Percentiles rank a stretch among this genome's conserved stretches.
Conservation (phyloP, 2,888 invertebrate species). For the Mythimna ferrago region DNA sequence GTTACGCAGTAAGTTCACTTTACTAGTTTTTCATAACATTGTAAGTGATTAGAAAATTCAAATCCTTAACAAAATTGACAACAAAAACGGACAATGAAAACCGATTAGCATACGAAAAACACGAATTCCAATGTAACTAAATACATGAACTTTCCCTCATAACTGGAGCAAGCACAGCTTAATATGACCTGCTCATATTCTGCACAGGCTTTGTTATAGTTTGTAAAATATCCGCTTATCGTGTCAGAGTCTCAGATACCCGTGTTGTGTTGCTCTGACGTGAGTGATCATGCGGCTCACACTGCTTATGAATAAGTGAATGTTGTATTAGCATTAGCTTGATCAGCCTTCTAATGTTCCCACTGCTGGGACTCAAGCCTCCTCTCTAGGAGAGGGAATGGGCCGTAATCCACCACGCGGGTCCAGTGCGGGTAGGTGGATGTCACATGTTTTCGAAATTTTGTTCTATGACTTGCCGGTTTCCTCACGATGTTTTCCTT, state of each 20-base stretch:
- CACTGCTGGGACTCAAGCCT: too few species aligned
- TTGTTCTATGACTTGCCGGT: too few species aligned
- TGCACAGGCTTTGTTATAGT: slow-evolving; percentile 65
- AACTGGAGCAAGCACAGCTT: slow-evolving; percentile 66
- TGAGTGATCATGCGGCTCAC: slow-evolving; percentile 2
- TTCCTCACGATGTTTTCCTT: too few species aligned
- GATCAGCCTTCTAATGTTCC: too few species aligned
- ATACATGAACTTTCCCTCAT: slow-evolving; percentile 64
- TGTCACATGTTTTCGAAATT: too few species aligned
- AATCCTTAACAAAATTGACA: slow-evolving; percentile 3
- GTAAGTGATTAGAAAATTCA: slow-evolving; percentile 2
- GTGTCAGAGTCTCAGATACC: slow-evolving; percentile 54
- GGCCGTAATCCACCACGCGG: too few species aligned
- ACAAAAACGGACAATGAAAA: slow-evolving; percentile 22
- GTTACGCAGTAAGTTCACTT: too few species aligned
- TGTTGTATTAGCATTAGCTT: too few species aligned
- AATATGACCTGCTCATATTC: slow-evolving; percentile 56
- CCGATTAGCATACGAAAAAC: slow-evolving; percentile 20
- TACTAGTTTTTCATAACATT: too few species aligned
- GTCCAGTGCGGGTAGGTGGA: too few species aligned
- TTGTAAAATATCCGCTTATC: slow-evolving; percentile 70
- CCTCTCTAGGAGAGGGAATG: too few species aligned
- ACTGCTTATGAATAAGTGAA: not conserved
- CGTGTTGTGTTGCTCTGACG: slow-evolving; percentile 4
- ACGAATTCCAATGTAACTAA: slow-evolving; percentile 46